A percentile compares a stretch with the other conserved stretches of the same genome.
Conservation (phyloP, 1,140 invertebrate genomes). For the Caerostris extrusa region DNA sequence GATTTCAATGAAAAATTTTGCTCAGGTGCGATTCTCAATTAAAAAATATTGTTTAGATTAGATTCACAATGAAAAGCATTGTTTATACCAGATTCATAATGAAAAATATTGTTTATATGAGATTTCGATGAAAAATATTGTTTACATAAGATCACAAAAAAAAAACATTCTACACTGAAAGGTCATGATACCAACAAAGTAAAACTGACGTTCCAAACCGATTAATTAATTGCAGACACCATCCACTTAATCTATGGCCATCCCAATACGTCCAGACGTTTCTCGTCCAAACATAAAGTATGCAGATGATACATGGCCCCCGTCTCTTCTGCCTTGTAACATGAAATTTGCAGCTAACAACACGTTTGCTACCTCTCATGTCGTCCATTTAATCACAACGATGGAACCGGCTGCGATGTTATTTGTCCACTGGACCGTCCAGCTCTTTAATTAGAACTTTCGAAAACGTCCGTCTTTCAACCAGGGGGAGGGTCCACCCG, state of each 20-base stretch:
- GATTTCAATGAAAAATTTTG: too few relatives aligned
- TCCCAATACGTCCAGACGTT: background rate
- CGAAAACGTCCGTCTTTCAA: background rate
- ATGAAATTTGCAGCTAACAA: conserved; percentile 43
- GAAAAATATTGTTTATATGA: too few relatives aligned
- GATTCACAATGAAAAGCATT: too few relatives aligned
- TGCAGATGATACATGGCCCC: background rate
- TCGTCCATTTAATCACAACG: conserved; percentile 32
- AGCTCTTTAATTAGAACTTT: conserved; percentile 48
- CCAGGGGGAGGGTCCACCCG: background rate
- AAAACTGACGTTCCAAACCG: too few relatives aligned
- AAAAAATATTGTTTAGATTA: too few relatives aligned
- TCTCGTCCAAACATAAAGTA: background rate
- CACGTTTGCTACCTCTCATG: conserved; percentile 4
- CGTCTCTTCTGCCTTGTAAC: background rate
- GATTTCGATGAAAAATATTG: too few relatives aligned
- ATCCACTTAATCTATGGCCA: background rate
- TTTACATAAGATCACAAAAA: too few relatives aligned
- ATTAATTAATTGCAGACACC: background rate
- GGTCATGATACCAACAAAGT: too few relatives aligned
- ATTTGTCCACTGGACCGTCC: conserved; percentile 13
- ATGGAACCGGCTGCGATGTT: background rate
- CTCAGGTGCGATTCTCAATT: too few relatives aligned
- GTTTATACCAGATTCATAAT: too few relatives aligned
- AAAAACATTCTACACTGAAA: too few relatives aligned